Percentiles rank a stretch among this genome's conserved stretches.
Conservation (phyloP, 2,797 vertebrate genomes). For the Semaprochilodus insignis region DNA sequence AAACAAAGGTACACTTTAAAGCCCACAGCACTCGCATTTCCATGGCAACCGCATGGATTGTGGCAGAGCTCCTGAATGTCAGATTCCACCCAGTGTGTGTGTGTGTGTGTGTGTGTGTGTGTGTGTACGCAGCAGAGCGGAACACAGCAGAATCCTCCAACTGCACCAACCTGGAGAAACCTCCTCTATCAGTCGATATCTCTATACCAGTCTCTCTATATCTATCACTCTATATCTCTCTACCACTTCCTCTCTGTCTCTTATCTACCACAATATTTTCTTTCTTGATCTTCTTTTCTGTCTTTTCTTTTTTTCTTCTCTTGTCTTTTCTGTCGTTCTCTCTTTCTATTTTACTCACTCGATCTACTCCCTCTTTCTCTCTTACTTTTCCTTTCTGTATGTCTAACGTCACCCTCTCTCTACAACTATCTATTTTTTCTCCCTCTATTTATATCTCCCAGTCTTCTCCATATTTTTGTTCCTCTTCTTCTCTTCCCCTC, state of each 20-base stretch:
- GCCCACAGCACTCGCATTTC: constrained; percentile 68
- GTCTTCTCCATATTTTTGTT: no score
- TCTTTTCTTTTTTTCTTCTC: no score
- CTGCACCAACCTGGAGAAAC: neutral
- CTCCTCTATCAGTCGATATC: neutral
- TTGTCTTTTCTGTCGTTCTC: no score
- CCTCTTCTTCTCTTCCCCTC: no score
- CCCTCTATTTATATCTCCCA: no score
- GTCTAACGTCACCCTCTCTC: no score
- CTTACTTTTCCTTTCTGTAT: no score
- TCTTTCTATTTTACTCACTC: no score
- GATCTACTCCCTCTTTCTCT: no score
- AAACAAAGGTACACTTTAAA: constrained; percentile 68
- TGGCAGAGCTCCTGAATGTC: constrained; percentile 60
- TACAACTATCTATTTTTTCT: no score
- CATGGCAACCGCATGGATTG: constrained; percentile 73
- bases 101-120: constrained; percentile 33
- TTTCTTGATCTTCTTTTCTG: no score
- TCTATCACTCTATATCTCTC: neutral
- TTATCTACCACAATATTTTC: no score
- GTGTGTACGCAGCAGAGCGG: constrained; percentile 34
- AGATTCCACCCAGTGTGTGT: constrained; percentile 57
- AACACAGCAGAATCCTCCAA: constrained; percentile 1
- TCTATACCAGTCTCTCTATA: neutral
- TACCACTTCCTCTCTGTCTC: neutral